A percentile compares a stretch with the other conserved stretches of the same genome.
Evolutionary conservation across 2,888 invertebrate genomes (phyloP).

Genomic region (Loripinus fragilis): DNA sequence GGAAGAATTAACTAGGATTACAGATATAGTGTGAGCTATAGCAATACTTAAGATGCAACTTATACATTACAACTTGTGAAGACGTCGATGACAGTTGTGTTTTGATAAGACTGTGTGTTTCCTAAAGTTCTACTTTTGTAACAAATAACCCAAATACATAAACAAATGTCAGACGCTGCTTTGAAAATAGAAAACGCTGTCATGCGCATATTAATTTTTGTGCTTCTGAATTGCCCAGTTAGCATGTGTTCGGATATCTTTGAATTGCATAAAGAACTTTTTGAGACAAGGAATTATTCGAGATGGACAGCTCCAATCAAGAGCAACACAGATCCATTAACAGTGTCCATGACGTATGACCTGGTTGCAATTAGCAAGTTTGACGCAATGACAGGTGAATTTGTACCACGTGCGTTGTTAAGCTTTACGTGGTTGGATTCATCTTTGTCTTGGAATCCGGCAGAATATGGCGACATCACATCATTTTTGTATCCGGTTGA

Average conservation of each 20-base stretch:
- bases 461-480: neutral
- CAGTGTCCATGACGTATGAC: neutral
- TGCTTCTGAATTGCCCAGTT: neutral
- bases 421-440: neutral
- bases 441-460: neutral
- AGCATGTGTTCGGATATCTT: neutral
- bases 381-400: neutral
- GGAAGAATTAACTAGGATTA: too few relatives aligned
- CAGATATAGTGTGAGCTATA: too few relatives aligned
- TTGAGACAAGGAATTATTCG: neutral
- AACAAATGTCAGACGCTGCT: too few relatives aligned
- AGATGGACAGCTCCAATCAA: neutral
- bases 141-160: too few relatives aligned
- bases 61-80: too few relatives aligned
- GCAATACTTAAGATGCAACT: too few relatives aligned
- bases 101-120: too few relatives aligned
- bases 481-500: neutral
- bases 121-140: too few relatives aligned
- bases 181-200: neutral
- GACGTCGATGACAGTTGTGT: too few relatives aligned
- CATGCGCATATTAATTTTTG: neutral
- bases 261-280: neutral
- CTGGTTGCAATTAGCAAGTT: neutral
- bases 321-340: neutral
- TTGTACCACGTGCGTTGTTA: neutral